Conservation (phyloP, 2,113 vertebrate species). For the Opisthocomus hoazin region DNA sequence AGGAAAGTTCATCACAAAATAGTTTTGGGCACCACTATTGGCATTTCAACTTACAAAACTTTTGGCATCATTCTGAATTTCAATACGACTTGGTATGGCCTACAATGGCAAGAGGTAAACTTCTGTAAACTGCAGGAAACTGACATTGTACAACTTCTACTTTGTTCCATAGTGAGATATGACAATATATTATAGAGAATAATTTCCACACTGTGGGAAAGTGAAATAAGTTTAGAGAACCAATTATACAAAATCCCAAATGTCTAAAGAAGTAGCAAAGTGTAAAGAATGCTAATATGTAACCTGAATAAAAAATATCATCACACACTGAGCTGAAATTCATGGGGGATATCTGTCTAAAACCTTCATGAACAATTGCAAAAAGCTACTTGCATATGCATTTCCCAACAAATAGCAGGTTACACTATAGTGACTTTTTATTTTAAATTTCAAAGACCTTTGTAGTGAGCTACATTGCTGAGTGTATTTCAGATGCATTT, state of each 20-base stretch:
- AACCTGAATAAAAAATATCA: slow-evolving; percentile 3
- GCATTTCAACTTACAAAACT: background rate
- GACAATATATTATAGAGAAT: background rate
- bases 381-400: background rate
- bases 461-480: background rate
- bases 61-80: background rate
- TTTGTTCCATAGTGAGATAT: background rate
- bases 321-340: background rate
- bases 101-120: background rate
- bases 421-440: background rate
- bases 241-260: background rate
- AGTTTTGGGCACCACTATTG: background rate
- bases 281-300: background rate
- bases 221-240: background rate
- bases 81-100: background rate
- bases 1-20: background rate
- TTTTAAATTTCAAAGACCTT: background rate
- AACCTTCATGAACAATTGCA: background rate
- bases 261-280: background rate
- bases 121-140: background rate
- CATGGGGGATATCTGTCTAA: background rate
- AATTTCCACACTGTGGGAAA: background rate
- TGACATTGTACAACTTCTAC: background rate
- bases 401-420: background rate
- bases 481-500: background rate